Conservation (phyloP, 2,888 invertebrate species). For the Hipparchia semele region DNA sequence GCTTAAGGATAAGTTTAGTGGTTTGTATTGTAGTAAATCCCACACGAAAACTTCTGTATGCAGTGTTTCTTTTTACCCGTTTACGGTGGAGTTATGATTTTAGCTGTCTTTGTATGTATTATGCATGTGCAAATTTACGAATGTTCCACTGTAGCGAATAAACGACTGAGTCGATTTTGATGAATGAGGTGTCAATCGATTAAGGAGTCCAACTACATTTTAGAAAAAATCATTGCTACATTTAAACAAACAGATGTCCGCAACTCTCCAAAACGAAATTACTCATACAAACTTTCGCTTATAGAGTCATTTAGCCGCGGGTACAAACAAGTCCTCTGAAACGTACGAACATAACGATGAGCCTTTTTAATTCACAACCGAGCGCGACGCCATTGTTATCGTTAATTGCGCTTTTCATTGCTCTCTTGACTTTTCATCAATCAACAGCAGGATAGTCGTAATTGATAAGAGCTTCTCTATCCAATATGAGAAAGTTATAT, state of each 20-base stretch:
- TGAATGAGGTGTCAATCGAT: too few relatives aligned
- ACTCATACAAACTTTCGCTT: constrained; percentile 1
- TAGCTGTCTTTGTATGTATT: too few relatives aligned
- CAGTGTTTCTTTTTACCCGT: not conserved
- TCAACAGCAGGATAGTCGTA: constrained; percentile 8
- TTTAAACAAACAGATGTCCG: not conserved
- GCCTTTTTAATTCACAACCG: constrained; percentile 21
- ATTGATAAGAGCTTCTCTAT: constrained; percentile 9
- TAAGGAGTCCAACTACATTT: not conserved
- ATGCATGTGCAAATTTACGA: too few relatives aligned
- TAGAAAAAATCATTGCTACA: not conserved
- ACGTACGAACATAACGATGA: constrained; percentile 20
- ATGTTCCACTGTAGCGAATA: too few relatives aligned
- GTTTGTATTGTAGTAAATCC: not conserved
- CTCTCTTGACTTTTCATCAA: constrained; percentile 32
- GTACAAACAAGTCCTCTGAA: constrained; percentile 13
- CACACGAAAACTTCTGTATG: not conserved
- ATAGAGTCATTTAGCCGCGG: not conserved
- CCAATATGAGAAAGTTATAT: not conserved
- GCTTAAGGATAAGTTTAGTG: not conserved
- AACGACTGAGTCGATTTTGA: too few relatives aligned
- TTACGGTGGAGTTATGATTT: not conserved
- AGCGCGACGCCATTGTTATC: constrained; percentile 31
- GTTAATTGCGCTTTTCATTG: constrained; percentile 36
- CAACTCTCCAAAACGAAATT: not conserved